Conservation (phyloP, 2,888 invertebrate genomes). For the Dicyrtoma fusca region DNA sequence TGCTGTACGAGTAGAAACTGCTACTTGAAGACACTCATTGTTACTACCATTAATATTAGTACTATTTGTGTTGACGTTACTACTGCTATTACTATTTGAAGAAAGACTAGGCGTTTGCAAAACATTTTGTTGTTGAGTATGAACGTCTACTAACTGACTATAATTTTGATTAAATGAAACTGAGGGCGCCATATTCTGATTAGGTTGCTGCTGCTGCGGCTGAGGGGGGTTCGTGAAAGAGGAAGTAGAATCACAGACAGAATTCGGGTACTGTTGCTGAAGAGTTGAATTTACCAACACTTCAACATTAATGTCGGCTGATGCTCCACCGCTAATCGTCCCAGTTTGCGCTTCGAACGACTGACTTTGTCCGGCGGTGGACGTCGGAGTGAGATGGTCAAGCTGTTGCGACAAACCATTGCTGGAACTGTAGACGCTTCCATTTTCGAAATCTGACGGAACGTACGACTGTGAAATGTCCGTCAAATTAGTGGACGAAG, state of each 20-base stretch:
- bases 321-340: not conserved
- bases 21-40: conserved; percentile 20
- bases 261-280: conserved; percentile 43
- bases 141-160: conserved; percentile 38
- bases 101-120: conserved; percentile 39
- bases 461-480: conserved; percentile 57
- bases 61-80: conserved; percentile 18
- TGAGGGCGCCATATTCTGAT: conserved; percentile 2
- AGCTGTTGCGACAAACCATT: conserved; percentile 36
- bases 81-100: conserved; percentile 29
- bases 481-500: conserved; percentile 55
- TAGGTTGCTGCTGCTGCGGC: conserved; percentile 46
- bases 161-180: conserved; percentile 32
- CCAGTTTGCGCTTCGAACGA: conserved; percentile 9
- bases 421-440: conserved; percentile 38
- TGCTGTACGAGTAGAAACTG: not conserved
- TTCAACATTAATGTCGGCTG: conserved; percentile 35
- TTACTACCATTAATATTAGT: conserved; percentile 17
- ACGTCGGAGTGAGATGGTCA: conserved; percentile 26
- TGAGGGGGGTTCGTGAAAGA: conserved; percentile 44
- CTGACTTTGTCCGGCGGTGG: conserved; percentile 11
- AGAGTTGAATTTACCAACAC: conserved; percentile 35
- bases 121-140: conserved; percentile 32
- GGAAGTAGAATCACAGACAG: conserved; percentile 55
- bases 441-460: conserved; percentile 55